Evolutionary conservation across 1,140 invertebrate genomes (phyloP).

Genomic region (Pentalonia nigronervosa): DNA sequence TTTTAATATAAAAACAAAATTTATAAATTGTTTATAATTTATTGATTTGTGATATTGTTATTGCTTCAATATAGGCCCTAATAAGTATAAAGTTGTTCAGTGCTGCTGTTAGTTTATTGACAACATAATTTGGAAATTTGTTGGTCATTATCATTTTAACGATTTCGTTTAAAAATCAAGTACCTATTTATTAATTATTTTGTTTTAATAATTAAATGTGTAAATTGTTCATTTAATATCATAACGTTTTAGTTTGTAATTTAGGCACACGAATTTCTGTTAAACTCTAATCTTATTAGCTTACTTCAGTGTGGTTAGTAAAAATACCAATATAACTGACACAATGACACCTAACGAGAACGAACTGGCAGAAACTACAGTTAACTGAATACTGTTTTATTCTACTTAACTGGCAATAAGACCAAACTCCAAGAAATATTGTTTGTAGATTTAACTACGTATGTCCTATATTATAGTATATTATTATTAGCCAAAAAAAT

Average conservation of each 20-base stretch:
- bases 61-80: conserved; percentile 67
- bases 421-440: background rate
- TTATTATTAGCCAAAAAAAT: too few species aligned
- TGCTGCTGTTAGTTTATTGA: conserved; percentile 65
- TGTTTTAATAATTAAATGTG: background rate
- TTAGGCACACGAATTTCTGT: conserved; percentile 84
- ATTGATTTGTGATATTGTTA: background rate
- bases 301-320: conserved; percentile 72
- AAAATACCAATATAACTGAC: background rate
- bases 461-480: too few species aligned
- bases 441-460: too few species aligned
- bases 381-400: background rate
- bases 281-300: conserved; percentile 85
- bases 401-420: background rate
- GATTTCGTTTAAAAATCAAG: conserved; percentile 66
- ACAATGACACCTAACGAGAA: background rate
- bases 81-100: conserved; percentile 68
- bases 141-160: conserved; percentile 67
- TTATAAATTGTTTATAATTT: background rate
- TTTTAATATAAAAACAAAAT: background rate
- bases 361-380: background rate
- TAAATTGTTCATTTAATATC: conserved; percentile 61
- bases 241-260: conserved; percentile 63
- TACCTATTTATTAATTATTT: conserved; percentile 61
- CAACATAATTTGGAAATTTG: conserved; percentile 66